Evolutionary conservation across 2,797 vertebrate species (phyloP).

Genomic region (Eulemur coronatus): DNA sequence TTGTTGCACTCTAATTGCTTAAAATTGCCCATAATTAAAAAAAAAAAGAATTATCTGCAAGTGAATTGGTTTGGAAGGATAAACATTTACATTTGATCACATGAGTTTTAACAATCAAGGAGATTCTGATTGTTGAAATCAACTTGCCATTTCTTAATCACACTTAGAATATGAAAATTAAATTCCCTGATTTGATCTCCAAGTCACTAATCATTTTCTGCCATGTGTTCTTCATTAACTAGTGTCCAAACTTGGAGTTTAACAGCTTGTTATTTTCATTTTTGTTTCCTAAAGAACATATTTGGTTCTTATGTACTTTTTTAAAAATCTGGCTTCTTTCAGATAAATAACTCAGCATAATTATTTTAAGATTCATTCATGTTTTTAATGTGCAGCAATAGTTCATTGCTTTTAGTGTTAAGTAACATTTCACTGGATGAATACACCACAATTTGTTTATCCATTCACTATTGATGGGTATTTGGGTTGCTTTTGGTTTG

Average conservation of each 20-base stretch:
- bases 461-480: neutral
- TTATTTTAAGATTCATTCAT: neutral
- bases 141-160: neutral
- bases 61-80: conserved; percentile 47
- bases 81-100: neutral
- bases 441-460: neutral
- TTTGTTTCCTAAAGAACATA: neutral
- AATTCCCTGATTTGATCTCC: neutral
- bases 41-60: neutral
- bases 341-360: neutral
- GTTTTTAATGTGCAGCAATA: neutral
- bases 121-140: conserved; percentile 17
- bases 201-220: neutral
- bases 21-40: neutral
- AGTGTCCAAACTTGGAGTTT: neutral
- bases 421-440: neutral
- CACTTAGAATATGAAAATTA: conserved; percentile 3
- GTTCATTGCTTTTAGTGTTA: neutral
- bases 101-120: conserved; percentile 17
- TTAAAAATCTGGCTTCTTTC: neutral
- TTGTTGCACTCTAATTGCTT: neutral
- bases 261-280: neutral
- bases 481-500: neutral
- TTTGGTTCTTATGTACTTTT: neutral
- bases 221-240: neutral